Base-by-base conservation (phyloP, 1,140 invertebrate species). In the Pseudomyrmex dendroicus region DNA sequence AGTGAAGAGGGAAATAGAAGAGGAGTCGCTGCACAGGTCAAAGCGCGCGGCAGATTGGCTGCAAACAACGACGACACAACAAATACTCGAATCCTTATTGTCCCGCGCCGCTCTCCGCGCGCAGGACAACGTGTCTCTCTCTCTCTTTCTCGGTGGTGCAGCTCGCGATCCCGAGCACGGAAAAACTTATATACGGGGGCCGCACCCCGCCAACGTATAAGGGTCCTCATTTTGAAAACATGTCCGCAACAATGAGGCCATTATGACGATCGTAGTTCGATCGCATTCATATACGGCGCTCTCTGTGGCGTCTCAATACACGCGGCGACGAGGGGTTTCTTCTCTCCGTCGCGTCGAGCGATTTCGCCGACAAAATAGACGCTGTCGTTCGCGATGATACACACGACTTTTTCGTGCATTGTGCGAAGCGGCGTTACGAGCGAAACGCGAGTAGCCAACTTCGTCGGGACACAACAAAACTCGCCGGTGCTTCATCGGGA, bases 1-100 rank as follows among this genome's bases (percentile, higher is more conserved):
- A 85, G n/a, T 52, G 70, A 56, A 70, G 54, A 73, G 22, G 70
- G 82, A 64, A 48, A 56, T 54, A 20, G 63, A 82, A 82, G 72
- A 78, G 66, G 82, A 88, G 76, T 54, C 74, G 63, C 70, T 61
- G 63, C 84, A 35, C 35, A 68, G 90, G 80, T 90, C 90, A 90
- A 91, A 91, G 89, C 86, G 80, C 83, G 88, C 90, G 87, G 89
- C 89, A 89, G 85, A 92, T 92, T 93, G 91, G 89, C 87, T 90
- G 90, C 91, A 92, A 93, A 92, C 92, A 93, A 93, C 93, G 92
- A 92, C 91, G 91, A 92, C 91, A 94, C 93, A 94, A 94, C 93
- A 94, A 93, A 94, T 94, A 93, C 92, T 93, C 90, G 88, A 93
- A 86, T 76, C 56, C 84, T 90, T 72, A 93, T 94, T 94, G 93